Evolutionary conservation across 1,140 invertebrate species (phyloP), one percentile per base, ranked within the genome.

Genomic region (Temnothorax curvispinosus): DNA sequence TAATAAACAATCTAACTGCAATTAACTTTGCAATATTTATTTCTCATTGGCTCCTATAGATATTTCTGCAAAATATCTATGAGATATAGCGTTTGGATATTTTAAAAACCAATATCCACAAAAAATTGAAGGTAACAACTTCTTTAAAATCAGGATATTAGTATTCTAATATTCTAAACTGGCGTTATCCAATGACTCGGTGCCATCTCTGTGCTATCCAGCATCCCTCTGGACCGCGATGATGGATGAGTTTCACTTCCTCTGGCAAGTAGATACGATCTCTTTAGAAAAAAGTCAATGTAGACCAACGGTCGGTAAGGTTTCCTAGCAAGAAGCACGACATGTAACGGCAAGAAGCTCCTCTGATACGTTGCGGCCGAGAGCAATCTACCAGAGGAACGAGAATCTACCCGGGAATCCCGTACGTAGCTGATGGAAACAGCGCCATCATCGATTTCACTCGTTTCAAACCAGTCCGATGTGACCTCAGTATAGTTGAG

Each of bases 281-380:
- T 41, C 75, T 44, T 56, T n/a, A 44, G 52, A 56, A 76, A 80
- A 84, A 89, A 74, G 62, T 44, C 50, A 18, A 54, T 27, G n/a
- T 21, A n/a, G 44, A 90, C 89, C 89, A 64, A 54, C 89, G 38
- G 89, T 90, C 89, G 89, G 89, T 90, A 90, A 90, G 72, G 65
- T 65, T 47, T 72, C 71, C 27, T 38, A 38, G 50, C 54, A 85
- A 81, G 84, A 50, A 81, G n/a, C 69, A 71, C 58, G 60, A 75
- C 41, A n/a, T 27, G 7, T 41, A 80, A 69, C 62, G 13, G 74
- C 88, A 76, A 60, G 52, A 87, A 62, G 27, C 89, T 90, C 89
- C 44, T 84, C 58, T 85, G 89, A 89, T 90, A 90, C 65, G 72
- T 58, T 77, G 38, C 18, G 58, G 52, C 72, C 35, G 54, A 50